A percentile compares a stretch with the other conserved stretches of the same genome.
Evolutionary conservation across 2,888 invertebrate genomes (phyloP).

Genomic region (Theretra japonica): DNA sequence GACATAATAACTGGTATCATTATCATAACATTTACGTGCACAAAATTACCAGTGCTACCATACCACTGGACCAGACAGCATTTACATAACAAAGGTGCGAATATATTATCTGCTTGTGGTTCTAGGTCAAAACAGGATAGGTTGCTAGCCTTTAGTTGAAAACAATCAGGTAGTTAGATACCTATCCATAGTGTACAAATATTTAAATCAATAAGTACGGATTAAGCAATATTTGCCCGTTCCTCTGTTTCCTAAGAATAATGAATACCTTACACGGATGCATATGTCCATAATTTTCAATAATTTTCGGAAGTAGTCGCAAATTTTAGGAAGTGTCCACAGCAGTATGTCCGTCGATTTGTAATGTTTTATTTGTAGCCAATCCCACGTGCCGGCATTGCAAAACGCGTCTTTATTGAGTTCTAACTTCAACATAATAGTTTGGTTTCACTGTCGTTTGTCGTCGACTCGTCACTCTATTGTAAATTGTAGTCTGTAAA

Average conservation of each 20-base stretch:
- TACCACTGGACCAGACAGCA: slow-evolving; percentile 36
- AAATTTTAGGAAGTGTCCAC: slow-evolving; percentile 15
- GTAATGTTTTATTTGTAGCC: slow-evolving; percentile 51
- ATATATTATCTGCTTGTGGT: slow-evolving; percentile 67
- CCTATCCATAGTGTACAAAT: slow-evolving; percentile 15
- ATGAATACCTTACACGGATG: background rate
- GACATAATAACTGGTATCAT: slow-evolving; percentile 30
- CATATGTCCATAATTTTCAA: background rate
- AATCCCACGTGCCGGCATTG: slow-evolving; percentile 65
- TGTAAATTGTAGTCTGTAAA: slow-evolving; percentile 81
- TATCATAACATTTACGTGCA: slow-evolving; percentile 44
- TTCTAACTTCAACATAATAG: slow-evolving; percentile 65
- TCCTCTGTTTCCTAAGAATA: slow-evolving; percentile 24
- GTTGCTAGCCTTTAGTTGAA: slow-evolving; percentile 36
- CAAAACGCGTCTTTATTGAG: slow-evolving; percentile 62
- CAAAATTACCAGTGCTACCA: slow-evolving; percentile 14
- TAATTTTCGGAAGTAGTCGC: slow-evolving; percentile 20
- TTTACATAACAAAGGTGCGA: slow-evolving; percentile 72
- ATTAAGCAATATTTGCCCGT: background rate
- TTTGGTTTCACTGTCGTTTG: slow-evolving; percentile 75
- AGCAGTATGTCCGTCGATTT: slow-evolving; percentile 36
- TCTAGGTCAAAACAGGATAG: slow-evolving; percentile 62
- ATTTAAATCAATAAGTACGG: slow-evolving; percentile 1
- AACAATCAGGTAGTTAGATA: background rate
- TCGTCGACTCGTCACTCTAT: slow-evolving; percentile 76